Base-by-base conservation (phyloP, 2,113 vertebrate genomes). In the Pelobates fuscus region DNA sequence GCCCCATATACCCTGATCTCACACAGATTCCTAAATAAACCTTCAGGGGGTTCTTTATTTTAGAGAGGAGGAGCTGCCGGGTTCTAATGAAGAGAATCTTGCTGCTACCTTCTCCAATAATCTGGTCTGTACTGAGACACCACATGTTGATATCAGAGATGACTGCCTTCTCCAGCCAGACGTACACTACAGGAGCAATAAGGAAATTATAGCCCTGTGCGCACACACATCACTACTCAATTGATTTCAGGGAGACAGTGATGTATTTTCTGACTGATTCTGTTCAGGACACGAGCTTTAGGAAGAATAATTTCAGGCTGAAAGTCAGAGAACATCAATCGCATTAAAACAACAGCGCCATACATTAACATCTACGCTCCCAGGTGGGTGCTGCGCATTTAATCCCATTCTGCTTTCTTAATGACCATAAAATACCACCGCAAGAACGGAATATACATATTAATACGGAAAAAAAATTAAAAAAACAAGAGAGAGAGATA, bases 191-290 rank as follows among this genome's bases (percentile, higher is more conserved):
- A 46, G 14, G 63, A 70, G 78, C 75, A 79, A 70, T 20, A 74
- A 78, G 81, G 77, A 71, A 81, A 83, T 83, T 79, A 83, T 59
- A 83, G 81, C 76, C 78, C 63, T 0, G 0, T 44, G 70, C 79
- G 77, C 80, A 79, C 55, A 72, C 59, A 77, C 54, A 29, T 81
- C 65, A 72, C 81, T 75, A 70, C 43, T 18, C 60, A 84, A 81
- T 57, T 70, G 71, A 82, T 80, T 84, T 79, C 73, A 80, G 67
- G 54, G 76, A 84, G 82, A 82, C 66, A 80, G 3, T 79, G 84
- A 83, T 79, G 54, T 70, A 80, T 83, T 81, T 84, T 77, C 77
- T 82, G 74, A 84, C 75, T 79, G 65, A 80, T 15, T 84, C 82
- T 79, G 80, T 68, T 82, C 70, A 79, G 80, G 77, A 86, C 80